Conservation (phyloP, 92 coral and sea anemone genomes). For the Zoanthus gigantus region DNA sequence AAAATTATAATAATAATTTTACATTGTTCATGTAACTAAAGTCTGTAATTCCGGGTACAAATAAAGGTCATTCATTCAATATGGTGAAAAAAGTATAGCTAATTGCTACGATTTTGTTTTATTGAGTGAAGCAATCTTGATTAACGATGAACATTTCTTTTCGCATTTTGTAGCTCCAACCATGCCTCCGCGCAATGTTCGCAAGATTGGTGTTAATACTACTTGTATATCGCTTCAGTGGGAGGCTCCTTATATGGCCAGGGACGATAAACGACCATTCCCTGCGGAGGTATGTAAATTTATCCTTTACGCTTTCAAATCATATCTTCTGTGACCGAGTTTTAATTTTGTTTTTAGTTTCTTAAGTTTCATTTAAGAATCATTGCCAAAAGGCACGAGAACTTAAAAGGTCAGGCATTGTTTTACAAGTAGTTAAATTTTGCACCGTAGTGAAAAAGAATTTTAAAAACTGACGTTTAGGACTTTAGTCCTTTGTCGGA, state of each 20-base stretch:
- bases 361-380: not conserved
- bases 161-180: not conserved
- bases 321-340: not conserved
- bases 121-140: not conserved
- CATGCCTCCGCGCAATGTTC: slow-evolving; percentile 15
- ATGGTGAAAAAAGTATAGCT: not conserved
- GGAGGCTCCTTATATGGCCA: not conserved
- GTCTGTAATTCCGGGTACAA: too few relatives aligned
- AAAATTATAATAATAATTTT: too few relatives aligned
- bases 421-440: not conserved
- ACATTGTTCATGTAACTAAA: too few relatives aligned
- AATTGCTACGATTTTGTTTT: not conserved
- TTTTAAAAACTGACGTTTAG: too few relatives aligned
- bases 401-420: not conserved
- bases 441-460: too few relatives aligned
- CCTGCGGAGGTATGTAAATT: not conserved
- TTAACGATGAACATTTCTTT: not conserved
- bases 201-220: not conserved
- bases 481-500: too few relatives aligned
- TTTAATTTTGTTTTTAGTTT: not conserved
- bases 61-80: too few relatives aligned
- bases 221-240: not conserved
- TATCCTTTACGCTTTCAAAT: not conserved
- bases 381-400: too few relatives aligned
- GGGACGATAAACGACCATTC: not conserved